Evolutionary conservation across 1,140 invertebrate species (phyloP).

Genomic region (Orius insidiosus): DNA sequence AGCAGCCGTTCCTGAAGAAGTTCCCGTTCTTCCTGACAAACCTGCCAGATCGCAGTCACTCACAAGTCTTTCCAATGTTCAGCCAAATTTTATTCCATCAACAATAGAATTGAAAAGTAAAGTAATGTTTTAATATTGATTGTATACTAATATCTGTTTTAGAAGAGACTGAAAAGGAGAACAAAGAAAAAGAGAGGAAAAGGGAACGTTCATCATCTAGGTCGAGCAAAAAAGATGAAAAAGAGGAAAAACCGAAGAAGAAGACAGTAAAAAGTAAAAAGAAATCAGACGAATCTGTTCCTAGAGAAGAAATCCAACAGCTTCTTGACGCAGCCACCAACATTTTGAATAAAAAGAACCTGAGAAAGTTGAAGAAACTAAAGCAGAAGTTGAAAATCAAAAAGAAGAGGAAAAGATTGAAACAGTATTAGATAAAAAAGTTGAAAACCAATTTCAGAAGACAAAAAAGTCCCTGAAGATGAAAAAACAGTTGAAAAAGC

Average conservation of each 20-base stretch:
- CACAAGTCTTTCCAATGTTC: slow-evolving; percentile 32
- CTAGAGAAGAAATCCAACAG: slow-evolving; percentile 15
- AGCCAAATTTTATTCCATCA: slow-evolving; percentile 15
- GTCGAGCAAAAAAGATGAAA: slow-evolving; percentile 11
- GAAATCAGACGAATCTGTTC: slow-evolving; percentile 9
- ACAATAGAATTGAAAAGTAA: slow-evolving; percentile 1
- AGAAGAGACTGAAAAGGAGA: neutral
- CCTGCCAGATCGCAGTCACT: slow-evolving; percentile 44
- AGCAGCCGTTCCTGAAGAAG: slow-evolving; percentile 9
- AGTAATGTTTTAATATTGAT: neutral
- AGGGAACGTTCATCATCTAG: slow-evolving; percentile 7
- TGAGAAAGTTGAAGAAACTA: slow-evolving; percentile 22
- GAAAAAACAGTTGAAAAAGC: slow-evolving; percentile 22
- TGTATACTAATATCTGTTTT: neutral
- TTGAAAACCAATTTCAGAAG: neutral
- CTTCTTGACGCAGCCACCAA: slow-evolving; percentile 15
- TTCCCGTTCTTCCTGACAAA: slow-evolving; percentile 24
- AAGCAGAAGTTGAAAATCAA: slow-evolving; percentile 22
- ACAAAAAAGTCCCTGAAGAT: neutral
- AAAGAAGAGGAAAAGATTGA: slow-evolving; percentile 19
- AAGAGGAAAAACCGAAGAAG: slow-evolving; percentile 18
- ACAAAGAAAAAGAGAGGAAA: slow-evolving; percentile 8
- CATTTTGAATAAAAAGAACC: slow-evolving; percentile 21
- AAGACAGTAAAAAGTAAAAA: slow-evolving; percentile 19
- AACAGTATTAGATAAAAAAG: slow-evolving; percentile 16